Evolutionary conservation across 2,113 vertebrate genomes (phyloP).

Genomic region (Macroglossus sobrinus): DNA sequence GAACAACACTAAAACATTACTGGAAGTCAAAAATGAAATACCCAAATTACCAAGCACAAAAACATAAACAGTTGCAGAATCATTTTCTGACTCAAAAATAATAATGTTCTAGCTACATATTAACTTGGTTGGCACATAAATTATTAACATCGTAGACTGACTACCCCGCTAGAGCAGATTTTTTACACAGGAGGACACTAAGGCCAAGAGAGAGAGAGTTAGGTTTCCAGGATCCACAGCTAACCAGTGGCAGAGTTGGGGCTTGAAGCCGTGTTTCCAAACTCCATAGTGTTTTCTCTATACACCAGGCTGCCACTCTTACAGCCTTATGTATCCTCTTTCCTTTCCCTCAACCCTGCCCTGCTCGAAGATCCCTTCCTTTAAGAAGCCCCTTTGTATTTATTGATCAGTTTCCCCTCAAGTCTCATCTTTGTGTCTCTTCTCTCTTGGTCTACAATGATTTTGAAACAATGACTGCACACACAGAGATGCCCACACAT

Average conservation of each 20-base stretch:
- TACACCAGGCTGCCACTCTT: background rate
- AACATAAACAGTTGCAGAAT: background rate
- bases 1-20: background rate
- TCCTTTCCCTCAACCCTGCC: background rate
- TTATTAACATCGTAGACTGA: background rate
- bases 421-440: background rate
- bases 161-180: background rate
- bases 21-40: constrained; percentile 31
- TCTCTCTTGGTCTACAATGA: background rate
- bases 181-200: background rate
- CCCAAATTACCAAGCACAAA: background rate
- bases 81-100: background rate
- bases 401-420: background rate
- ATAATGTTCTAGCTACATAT: background rate
- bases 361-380: background rate
- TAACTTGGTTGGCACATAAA: background rate
- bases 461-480: background rate
- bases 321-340: background rate
- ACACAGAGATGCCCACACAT: no score
- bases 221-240: background rate
- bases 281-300: background rate
- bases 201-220: background rate
- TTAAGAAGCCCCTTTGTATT: background rate
- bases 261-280: background rate
- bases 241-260: no score